These are phyloP conservation scores for Drosophila bocqueti DNA, from an alignment of 1,140 invertebrate genomes.

Conservation along the genomic window DNA sequence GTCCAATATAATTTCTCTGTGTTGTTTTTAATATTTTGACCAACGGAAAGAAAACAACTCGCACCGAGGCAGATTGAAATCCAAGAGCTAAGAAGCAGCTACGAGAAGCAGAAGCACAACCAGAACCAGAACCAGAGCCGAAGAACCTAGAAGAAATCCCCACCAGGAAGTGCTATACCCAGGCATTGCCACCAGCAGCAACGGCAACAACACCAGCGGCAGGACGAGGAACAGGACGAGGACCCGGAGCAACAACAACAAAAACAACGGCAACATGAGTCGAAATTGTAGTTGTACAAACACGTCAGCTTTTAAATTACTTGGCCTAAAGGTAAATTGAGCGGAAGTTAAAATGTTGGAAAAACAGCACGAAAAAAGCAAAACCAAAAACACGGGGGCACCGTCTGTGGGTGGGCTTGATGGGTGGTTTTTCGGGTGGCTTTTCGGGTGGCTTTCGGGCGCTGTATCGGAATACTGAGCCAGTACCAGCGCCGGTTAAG, in stretches of 20 bases:
- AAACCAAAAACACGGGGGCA: slow-evolving; percentile 54
- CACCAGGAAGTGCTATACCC: slow-evolving; percentile 79
- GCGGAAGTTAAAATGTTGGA: slow-evolving; percentile 84
- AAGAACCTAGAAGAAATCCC: slow-evolving; percentile 68
- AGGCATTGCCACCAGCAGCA: slow-evolving; percentile 68
- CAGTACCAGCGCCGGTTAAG: slow-evolving; percentile 33
- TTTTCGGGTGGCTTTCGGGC: slow-evolving; percentile 13
- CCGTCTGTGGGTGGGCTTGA: slow-evolving; percentile 15
- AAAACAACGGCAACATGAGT: slow-evolving; percentile 79
- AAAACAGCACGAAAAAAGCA: slow-evolving; percentile 75
- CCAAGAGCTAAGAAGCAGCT: slow-evolving; percentile 43
- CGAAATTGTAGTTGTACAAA: slow-evolving; percentile 84
- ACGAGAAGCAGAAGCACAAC: slow-evolving; percentile 48
- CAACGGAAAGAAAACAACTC: slow-evolving; percentile 45
- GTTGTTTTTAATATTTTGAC: slow-evolving; percentile 72
- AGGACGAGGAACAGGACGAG: slow-evolving; percentile 42
- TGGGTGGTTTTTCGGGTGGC: slow-evolving; percentile 23
- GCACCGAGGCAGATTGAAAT: slow-evolving; percentile 42
- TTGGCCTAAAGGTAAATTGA: slow-evolving; percentile 84
- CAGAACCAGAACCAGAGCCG: slow-evolving; percentile 58
- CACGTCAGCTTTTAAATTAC: slow-evolving; percentile 84
- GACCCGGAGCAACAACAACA: slow-evolving; percentile 12
- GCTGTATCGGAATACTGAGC: slow-evolving; percentile 56
- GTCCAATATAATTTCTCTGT: slow-evolving; percentile 46
- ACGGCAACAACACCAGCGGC: slow-evolving; percentile 48